phyloP scores from a whole-genome alignment of 2,797 vertebrate genomes.

The Coilia nasus region DNA sequence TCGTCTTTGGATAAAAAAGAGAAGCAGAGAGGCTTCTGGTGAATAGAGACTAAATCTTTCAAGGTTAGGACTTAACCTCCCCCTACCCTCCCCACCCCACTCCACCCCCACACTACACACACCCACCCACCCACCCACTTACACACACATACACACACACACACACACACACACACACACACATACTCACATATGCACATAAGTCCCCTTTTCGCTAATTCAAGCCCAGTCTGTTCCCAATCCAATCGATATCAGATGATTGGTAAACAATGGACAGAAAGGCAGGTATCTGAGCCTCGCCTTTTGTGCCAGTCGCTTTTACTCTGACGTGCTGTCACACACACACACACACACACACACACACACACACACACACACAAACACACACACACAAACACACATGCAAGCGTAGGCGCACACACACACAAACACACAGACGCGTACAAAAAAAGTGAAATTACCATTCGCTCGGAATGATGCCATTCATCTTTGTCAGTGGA shows the following conservation, averaged over 20 bases:
- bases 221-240: slow-evolving; percentile 95
- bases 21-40: slow-evolving; percentile 94
- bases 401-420: background rate
- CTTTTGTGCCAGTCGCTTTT: slow-evolving; percentile 85
- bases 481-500: slow-evolving; percentile 99
- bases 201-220: slow-evolving; percentile 77
- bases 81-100: slow-evolving; percentile 80
- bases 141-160: slow-evolving; percentile 7
- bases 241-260: slow-evolving; percentile 99
- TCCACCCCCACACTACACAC: background rate
- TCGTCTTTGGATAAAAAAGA: slow-evolving; percentile 65
- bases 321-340: slow-evolving; percentile 98
- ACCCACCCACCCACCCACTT: background rate
- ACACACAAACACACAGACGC: slow-evolving; percentile 35
- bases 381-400: background rate
- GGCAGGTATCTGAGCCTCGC: slow-evolving; percentile 98
- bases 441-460: slow-evolving; percentile 97
- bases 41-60: slow-evolving; percentile 99
- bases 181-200: background rate
- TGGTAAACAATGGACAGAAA: slow-evolving; percentile 99
- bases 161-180: slow-evolving; percentile 2
- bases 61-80: slow-evolving; percentile 99
- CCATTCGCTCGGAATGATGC: slow-evolving; percentile 99
- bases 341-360: background rate
- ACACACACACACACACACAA: background rate